Percentiles rank a stretch among this genome's conserved stretches.
phyloP scores from a whole-genome alignment of 1,140 invertebrate species.

The Chlorops oryzae region DNA sequence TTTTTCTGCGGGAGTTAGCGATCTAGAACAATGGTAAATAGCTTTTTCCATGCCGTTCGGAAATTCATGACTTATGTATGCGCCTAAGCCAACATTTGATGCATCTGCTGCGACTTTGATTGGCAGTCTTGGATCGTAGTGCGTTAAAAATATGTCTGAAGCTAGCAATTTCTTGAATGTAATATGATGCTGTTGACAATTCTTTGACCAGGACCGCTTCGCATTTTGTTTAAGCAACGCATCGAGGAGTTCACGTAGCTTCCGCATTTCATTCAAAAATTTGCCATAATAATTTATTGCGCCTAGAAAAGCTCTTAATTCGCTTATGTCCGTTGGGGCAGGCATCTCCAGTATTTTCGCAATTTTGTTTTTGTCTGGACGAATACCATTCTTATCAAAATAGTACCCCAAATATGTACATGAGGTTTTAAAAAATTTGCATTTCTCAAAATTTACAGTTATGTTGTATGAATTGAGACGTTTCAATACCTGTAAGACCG shows the following conservation, averaged over 20 bases:
- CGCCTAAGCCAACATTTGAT: conserved; percentile 22
- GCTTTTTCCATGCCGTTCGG: conserved; percentile 31
- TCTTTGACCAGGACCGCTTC: conserved; percentile 14
- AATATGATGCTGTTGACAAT: conserved; percentile 13
- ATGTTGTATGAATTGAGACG: conserved; percentile 5
- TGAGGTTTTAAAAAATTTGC: conserved; percentile 2
- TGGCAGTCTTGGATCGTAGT: conserved; percentile 16
- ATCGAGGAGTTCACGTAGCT: conserved; percentile 9
- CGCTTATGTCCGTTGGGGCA: too few species aligned
- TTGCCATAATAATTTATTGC: conserved; percentile 46
- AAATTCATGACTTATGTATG: conserved; percentile 23
- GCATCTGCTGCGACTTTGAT: conserved; percentile 28
- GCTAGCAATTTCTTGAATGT: conserved; percentile 13
- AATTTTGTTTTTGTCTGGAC: conserved; percentile 35
- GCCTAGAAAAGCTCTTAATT: conserved; percentile 30
- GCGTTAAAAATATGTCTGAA: conserved; percentile 16
- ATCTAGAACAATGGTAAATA: conserved; percentile 35
- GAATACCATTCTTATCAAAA: conserved; percentile 38
- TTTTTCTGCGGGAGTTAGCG: too few species aligned
- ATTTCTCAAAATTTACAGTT: conserved; percentile 3
- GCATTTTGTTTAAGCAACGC: conserved; percentile 1
- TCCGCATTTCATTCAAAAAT: conserved; percentile 25
- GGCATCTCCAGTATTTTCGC: conserved; percentile 41
- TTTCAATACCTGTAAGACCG: not conserved
- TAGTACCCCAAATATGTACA: conserved; percentile 41